These are phyloP conservation scores for Paralichthys olivaceus DNA, from an alignment of 2,113 vertebrate genomes.

Conservation along the genomic window DNA sequence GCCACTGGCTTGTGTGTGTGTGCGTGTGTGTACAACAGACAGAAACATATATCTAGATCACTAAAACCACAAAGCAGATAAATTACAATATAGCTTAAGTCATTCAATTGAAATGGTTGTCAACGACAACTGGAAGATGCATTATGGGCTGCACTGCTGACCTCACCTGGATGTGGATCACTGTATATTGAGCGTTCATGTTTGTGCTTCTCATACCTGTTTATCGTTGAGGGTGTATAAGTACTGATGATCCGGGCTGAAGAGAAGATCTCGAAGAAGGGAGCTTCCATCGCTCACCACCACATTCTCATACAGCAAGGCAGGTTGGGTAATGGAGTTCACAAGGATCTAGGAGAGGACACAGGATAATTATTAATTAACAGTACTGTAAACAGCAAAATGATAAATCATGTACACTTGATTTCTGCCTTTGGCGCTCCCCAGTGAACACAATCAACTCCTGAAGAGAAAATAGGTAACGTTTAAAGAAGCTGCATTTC, in stretches of 20 bases:
- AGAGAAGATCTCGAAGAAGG: conserved; percentile 91
- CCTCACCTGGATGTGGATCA: neutral
- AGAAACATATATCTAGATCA: neutral
- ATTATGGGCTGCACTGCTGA: conserved; percentile 3
- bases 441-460: neutral
- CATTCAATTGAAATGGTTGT: conserved; percentile 5
- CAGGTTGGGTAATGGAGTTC: conserved; percentile 84
- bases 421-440: neutral
- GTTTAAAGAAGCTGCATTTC: no score
- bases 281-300: conserved; percentile 88
- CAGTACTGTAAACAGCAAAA: neutral
- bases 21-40: neutral
- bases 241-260: conserved; percentile 91
- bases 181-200: neutral
- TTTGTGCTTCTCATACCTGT: conserved; percentile 68
- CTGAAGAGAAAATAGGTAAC: no score
- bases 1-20: neutral
- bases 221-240: conserved; percentile 92
- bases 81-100: neutral
- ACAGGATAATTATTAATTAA: neutral
- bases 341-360: conserved; percentile 87
- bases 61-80: neutral
- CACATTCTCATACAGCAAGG: conserved; percentile 91
- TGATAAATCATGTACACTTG: neutral
- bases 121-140: neutral